Conservation (phyloP, 2,797 vertebrate species). For the Pipistrellus nathusii region DNA sequence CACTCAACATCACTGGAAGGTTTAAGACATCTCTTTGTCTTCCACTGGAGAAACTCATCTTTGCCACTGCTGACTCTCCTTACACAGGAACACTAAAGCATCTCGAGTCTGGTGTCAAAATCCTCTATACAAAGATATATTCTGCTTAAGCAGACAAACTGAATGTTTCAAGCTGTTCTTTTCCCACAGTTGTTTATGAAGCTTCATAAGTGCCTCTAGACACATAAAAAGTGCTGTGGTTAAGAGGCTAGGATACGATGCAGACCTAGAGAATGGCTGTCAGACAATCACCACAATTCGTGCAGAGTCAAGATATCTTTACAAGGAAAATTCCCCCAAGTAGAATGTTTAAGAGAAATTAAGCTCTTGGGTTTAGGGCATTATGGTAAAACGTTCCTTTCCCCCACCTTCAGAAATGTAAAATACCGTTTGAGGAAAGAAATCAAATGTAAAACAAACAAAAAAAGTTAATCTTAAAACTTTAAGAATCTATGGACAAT, state of each 20-base stretch:
- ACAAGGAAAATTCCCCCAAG: constrained; percentile 64
- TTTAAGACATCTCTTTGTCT: not conserved
- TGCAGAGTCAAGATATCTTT: constrained; percentile 51
- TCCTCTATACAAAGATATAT: not conserved
- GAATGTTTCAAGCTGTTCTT: constrained; percentile 42
- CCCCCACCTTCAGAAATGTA: not conserved
- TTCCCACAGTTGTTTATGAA: constrained; percentile 54
- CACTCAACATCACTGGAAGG: not conserved
- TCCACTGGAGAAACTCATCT: not conserved
- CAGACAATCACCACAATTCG: constrained; percentile 43
- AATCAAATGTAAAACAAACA: not conserved
- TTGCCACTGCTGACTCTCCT: not conserved
- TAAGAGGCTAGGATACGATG: constrained; percentile 31
- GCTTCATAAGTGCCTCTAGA: constrained; percentile 43
- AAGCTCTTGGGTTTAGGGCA: not conserved
- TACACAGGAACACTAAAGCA: constrained; percentile 12
- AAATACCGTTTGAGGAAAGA: constrained; percentile 37
- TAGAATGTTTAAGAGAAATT: constrained; percentile 67
- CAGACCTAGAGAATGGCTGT: not conserved
- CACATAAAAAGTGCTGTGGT: constrained; percentile 23
- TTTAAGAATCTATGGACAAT: constrained; percentile 18
- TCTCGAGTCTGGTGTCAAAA: constrained; percentile 53
- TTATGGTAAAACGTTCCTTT: constrained; percentile 24
- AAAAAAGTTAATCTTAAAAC: not conserved
- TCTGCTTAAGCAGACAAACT: constrained; percentile 42